Evolutionary conservation across 1,140 invertebrate genomes (phyloP), one percentile per base, ranked within the genome.

Genomic region (Lasioglossum baleicum): DNA sequence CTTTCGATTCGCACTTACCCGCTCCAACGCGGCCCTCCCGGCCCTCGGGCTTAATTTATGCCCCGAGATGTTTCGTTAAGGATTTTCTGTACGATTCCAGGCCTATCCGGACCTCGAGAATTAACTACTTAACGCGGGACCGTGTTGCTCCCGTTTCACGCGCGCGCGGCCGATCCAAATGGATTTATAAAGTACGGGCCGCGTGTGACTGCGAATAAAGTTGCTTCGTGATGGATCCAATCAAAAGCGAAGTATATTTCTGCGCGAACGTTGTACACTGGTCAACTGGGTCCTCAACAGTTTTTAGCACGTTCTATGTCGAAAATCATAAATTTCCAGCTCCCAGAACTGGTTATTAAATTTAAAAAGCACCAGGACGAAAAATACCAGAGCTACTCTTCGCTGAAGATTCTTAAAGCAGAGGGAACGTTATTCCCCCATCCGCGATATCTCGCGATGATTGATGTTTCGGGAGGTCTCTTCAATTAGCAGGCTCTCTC

Each of bases 31-130:
- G 20, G 40, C 48, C 64, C 61, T 40, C 60, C 64, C 63, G 64
- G 70, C 66, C 83, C 15, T 66, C 67, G 68, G 42, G 71, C 80
- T 85, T 83, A 87, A 86, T 87, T 88, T 87, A 85, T 85, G 75
- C 81, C 79, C 22, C 56, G 71, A 72, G 72, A 87, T 89, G 79
- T 87, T 88, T 89, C 86, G 85, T 81, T 81, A 78, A 84, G 79
- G 79, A 89, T 85, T 88, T 85, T 85, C 74, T 40, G 44, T 64
- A 65, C 74, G 56, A 82, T 51, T 75, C 53, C 35, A 64, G 56
- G n/a, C 26, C 48, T 31, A n/a, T 6, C 22, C 44, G 35, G 40
- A 22, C 22, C 15, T 35, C 17, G 65, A 77, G 73, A 64, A 77
- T 85, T 72, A 82, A 79, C 75, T 26, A 79, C 80, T 82, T 79